Evolutionary conservation across 1,140 invertebrate species (phyloP).

Genomic region (Lucilia sericata): DNA sequence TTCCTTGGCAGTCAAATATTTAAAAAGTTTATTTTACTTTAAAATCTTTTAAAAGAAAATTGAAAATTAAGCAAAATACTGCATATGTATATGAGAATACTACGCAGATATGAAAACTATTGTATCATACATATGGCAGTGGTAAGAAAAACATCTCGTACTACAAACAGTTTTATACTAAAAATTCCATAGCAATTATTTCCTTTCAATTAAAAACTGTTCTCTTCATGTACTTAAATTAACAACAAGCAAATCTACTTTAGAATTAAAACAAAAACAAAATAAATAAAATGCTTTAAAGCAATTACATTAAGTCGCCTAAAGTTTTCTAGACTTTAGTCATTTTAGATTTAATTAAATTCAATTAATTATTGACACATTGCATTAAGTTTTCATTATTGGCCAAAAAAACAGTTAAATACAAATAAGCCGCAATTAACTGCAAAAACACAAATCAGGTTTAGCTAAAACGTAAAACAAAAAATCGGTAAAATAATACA

Average conservation of each 20-base stretch:
- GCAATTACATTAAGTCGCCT: background rate
- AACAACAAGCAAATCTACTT: background rate
- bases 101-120: too few relatives aligned
- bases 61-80: too few relatives aligned
- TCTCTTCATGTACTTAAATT: background rate
- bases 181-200: too few relatives aligned
- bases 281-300: background rate
- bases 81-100: too few relatives aligned
- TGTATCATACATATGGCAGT: too few relatives aligned
- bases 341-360: slow-evolving; percentile 60
- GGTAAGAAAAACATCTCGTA: too few relatives aligned
- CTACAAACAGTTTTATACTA: too few relatives aligned
- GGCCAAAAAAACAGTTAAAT: slow-evolving; percentile 7
- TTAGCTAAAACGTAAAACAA: background rate
- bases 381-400: slow-evolving; percentile 51
- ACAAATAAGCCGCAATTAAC: background rate
- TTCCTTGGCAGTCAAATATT: too few relatives aligned
- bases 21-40: too few relatives aligned
- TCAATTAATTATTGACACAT: slow-evolving; percentile 67
- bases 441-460: background rate
- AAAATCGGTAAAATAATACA: background rate
- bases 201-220: too few relatives aligned
- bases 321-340: background rate
- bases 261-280: background rate
- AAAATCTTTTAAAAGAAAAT: too few relatives aligned